These are phyloP conservation scores for Smutsia gigantea DNA, from an alignment of 2,797 vertebrate species.

Conservation along the genomic window DNA sequence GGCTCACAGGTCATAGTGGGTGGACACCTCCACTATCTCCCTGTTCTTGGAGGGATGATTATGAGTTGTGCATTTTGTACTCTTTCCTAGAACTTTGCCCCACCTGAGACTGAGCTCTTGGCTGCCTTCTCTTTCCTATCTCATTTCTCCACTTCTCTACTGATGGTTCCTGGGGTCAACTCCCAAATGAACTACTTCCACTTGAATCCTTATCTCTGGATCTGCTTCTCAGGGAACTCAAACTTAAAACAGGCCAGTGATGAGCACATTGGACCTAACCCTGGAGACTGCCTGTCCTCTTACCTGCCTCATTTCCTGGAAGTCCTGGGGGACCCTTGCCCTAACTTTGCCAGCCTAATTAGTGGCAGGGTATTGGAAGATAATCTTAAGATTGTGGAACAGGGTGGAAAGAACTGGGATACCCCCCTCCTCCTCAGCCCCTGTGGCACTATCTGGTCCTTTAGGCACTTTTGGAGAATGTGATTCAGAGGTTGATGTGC, in stretches of 20 bases:
- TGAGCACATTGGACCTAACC: background rate
- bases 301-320: background rate
- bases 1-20: background rate
- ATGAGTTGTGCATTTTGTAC: background rate
- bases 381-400: background rate
- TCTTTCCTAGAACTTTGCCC: background rate
- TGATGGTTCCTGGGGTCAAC: background rate
- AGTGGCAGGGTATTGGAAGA: background rate
- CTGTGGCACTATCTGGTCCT: slow-evolving; percentile 47
- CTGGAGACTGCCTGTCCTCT: slow-evolving; percentile 2
- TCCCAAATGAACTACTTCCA: background rate
- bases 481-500: slow-evolving; percentile 92
- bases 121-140: background rate
- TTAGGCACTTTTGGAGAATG: slow-evolving; percentile 96
- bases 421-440: background rate
- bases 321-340: background rate
- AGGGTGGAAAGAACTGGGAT: background rate
- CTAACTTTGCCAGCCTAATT: background rate
- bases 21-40: background rate
- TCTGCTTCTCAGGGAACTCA: background rate
- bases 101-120: background rate
- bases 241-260: background rate
- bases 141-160: slow-evolving; percentile 11
- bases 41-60: background rate
- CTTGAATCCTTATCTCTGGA: slow-evolving; percentile 37